Conservation (phyloP, 2,113 vertebrate species). For the Porphyrio hochstetteri region DNA sequence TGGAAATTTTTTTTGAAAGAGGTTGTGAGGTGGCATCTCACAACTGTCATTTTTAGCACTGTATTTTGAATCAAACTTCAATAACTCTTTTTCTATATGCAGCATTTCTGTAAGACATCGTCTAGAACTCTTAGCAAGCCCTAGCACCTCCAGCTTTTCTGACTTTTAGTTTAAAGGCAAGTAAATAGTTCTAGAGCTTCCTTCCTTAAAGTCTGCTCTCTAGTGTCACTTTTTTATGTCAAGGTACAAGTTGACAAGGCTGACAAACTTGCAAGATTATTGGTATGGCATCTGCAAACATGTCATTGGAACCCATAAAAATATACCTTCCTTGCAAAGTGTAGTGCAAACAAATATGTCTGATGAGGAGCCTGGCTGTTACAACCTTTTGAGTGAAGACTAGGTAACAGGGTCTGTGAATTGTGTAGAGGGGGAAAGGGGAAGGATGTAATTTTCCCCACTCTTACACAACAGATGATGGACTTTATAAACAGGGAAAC, state of each 20-base stretch:
- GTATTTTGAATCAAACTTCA: neutral
- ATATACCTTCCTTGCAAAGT: neutral
- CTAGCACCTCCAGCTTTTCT: neutral
- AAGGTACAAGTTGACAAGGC: neutral
- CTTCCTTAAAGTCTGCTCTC: neutral
- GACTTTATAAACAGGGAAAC: neutral
- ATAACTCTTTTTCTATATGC: neutral
- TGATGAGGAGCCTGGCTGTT: neutral
- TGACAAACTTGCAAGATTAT: neutral
- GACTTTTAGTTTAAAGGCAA: neutral
- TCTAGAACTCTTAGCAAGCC: neutral
- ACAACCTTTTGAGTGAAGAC: neutral
- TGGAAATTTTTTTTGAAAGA: neutral
- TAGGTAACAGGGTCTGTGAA: neutral
- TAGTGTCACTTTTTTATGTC: neutral
- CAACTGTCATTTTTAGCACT: neutral
- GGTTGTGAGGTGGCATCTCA: neutral
- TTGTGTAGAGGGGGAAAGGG: neutral
- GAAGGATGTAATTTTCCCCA: neutral
- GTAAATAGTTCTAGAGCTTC: neutral
- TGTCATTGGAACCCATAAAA: neutral
- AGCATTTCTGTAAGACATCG: neutral
- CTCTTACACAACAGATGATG: neutral
- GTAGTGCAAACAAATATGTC: neutral
- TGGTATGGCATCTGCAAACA: neutral